phyloP scores from a whole-genome alignment of 2,797 vertebrate genomes.

The Etheostoma nigrum region DNA sequence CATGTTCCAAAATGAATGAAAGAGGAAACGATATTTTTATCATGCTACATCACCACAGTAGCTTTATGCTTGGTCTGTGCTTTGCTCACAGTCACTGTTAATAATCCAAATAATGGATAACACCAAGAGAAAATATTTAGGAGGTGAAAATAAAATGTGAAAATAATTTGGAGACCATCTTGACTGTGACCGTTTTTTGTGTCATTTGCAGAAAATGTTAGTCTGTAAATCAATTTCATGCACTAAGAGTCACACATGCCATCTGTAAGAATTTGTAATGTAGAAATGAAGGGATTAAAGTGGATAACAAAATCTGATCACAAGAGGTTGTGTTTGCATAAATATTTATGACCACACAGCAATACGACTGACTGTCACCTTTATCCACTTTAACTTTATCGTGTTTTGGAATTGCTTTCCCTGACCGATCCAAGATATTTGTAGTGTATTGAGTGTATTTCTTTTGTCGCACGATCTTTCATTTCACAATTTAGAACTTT shows the following conservation, averaged over 20 bases:
- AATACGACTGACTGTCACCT: background rate
- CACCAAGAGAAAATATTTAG: background rate
- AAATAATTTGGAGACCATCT: background rate
- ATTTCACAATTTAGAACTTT: constrained; percentile 2
- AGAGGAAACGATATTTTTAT: background rate
- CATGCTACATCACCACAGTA: too few relatives aligned
- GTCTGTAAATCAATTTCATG: constrained; percentile 40
- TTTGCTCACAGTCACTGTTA: background rate
- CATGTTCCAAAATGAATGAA: background rate
- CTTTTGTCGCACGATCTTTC: constrained; percentile 10
- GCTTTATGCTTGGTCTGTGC: background rate
- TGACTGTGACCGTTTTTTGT: background rate
- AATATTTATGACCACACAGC: constrained; percentile 29
- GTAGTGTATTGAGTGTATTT: background rate
- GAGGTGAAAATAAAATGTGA: background rate
- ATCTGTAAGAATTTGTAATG: background rate
- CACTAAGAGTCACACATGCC: constrained; percentile 18
- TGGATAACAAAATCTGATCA: constrained; percentile 25
- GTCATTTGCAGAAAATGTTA: background rate
- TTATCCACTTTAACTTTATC: background rate
- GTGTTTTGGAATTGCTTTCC: background rate
- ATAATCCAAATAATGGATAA: constrained; percentile 6
- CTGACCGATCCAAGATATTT: background rate
- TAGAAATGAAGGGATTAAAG: constrained; percentile 22
- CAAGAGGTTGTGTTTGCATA: constrained; percentile 13